A percentile compares a stretch with the other conserved stretches of the same genome.
phyloP scores from a whole-genome alignment of 2,888 invertebrate species.

The Troides helena region DNA sequence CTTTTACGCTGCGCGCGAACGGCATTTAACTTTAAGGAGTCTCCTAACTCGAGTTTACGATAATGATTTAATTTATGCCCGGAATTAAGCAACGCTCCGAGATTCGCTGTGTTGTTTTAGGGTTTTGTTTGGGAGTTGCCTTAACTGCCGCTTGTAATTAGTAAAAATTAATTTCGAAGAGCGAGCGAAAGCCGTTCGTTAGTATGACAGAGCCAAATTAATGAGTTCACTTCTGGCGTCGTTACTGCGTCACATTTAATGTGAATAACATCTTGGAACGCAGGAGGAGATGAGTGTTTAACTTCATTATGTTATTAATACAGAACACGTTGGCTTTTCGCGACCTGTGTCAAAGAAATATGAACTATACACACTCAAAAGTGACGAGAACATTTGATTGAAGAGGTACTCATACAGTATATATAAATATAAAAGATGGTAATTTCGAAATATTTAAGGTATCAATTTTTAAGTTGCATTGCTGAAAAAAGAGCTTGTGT shows the following conservation, averaged over 20 bases:
- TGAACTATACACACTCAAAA: background rate
- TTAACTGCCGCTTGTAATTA: slow-evolving; percentile 27
- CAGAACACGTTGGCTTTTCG: background rate
- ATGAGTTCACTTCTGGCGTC: slow-evolving; percentile 16
- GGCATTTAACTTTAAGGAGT: slow-evolving; percentile 45
- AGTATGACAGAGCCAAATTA: slow-evolving; percentile 19
- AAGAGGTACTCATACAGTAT: too few relatives aligned
- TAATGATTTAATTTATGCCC: slow-evolving; percentile 44
- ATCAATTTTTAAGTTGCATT: background rate
- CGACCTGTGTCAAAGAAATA: background rate
- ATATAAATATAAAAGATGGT: too few relatives aligned
- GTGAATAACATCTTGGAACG: background rate
- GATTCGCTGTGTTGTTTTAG: slow-evolving; percentile 29
- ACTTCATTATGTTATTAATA: background rate
- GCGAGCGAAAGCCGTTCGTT: slow-evolving; percentile 15
- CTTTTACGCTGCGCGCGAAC: slow-evolving; percentile 39
- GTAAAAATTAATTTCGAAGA: slow-evolving; percentile 28
- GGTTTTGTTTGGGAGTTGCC: slow-evolving; percentile 24
- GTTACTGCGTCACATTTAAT: slow-evolving; percentile 14
- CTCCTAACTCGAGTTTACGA: slow-evolving; percentile 44
- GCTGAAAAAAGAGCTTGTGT: background rate
- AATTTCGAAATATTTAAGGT: background rate
- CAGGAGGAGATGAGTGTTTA: background rate
- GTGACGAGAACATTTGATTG: too few relatives aligned
- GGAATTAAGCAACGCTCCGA: slow-evolving; percentile 30